Evolutionary conservation across 2,113 vertebrate genomes (phyloP).

Genomic region (Oncorhynchus masou): DNA sequence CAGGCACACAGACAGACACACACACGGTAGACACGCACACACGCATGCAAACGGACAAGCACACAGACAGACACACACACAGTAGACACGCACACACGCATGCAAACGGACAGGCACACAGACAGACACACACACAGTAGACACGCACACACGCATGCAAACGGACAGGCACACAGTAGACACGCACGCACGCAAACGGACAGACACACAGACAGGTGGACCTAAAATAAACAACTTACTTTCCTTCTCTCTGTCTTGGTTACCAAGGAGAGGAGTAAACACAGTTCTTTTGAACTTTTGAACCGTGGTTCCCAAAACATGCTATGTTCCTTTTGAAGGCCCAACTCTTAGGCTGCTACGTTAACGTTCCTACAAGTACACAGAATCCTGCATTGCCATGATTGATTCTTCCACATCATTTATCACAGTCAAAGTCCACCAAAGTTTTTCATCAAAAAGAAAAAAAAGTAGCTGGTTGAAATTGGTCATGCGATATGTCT

Average conservation of each 20-base stretch:
- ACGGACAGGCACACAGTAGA: constrained; percentile 14
- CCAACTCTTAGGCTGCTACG: too few relatives aligned
- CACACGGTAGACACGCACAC: neutral
- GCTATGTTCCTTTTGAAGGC: neutral
- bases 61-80: too few relatives aligned
- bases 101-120: constrained; percentile 13
- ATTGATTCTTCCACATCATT: too few relatives aligned
- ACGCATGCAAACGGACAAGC: too few relatives aligned
- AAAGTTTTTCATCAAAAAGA: too few relatives aligned
- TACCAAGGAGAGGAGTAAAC: constrained; percentile 18
- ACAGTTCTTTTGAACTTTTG: constrained; percentile 51
- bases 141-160: neutral
- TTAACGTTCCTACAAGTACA: too few relatives aligned
- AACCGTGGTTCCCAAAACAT: constrained; percentile 29
- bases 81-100: too few relatives aligned
- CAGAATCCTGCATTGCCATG: too few relatives aligned
- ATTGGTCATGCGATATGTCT: too few relatives aligned
- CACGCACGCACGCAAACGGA: constrained; percentile 10
- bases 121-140: neutral
- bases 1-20: too few relatives aligned
- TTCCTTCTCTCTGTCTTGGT: constrained; percentile 23
- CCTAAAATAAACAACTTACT: constrained; percentile 35
- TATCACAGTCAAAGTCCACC: too few relatives aligned
- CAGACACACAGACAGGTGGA: constrained; percentile 10
- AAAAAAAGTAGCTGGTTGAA: too few relatives aligned